These are phyloP conservation scores for Hedychridium roseum DNA, from an alignment of 2,888 invertebrate genomes.

Conservation along the genomic window DNA sequence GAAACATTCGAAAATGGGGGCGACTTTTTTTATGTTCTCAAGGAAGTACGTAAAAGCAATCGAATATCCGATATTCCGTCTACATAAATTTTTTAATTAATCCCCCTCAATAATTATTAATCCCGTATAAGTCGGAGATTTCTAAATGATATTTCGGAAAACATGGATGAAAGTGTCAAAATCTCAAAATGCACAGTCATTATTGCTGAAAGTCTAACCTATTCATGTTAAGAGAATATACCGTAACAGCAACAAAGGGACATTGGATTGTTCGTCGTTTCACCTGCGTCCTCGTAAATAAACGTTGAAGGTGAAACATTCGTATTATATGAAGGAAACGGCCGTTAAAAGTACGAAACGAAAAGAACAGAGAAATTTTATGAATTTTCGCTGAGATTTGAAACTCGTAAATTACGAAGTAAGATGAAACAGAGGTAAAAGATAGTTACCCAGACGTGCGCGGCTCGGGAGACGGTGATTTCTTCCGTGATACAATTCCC, in stretches of 20 bases:
- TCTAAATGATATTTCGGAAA: conserved; percentile 2
- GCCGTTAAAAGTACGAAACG: conserved; percentile 29
- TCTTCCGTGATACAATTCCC: conserved; percentile 13
- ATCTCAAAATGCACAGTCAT: conserved; percentile 54
- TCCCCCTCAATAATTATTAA: too few species aligned
- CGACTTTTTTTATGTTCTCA: conserved; percentile 5
- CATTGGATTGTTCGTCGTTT: conserved; percentile 10
- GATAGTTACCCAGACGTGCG: conserved; percentile 1
- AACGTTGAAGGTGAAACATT: conserved; percentile 20
- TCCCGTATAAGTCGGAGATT: not conserved
- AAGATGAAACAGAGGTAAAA: conserved; percentile 1
- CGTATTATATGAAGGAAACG: conserved; percentile 19
- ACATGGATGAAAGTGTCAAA: conserved; percentile 11
- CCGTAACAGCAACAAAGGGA: conserved; percentile 36
- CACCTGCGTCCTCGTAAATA: conserved; percentile 20
- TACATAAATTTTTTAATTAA: not conserved
- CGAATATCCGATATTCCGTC: not conserved
- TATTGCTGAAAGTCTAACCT: conserved; percentile 41
- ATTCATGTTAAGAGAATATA: conserved; percentile 18
- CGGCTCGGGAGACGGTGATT: not conserved
- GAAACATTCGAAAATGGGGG: too few species aligned
- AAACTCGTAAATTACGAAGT: conserved; percentile 17
- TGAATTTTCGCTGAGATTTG: too few species aligned
- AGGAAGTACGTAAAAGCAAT: not conserved
- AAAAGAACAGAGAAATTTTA: too few species aligned